Percentiles rank a stretch among this genome's conserved stretches.
Evolutionary conservation across 2,797 vertebrate genomes (phyloP).

Genomic region (Gallinago nigripennis): DNA sequence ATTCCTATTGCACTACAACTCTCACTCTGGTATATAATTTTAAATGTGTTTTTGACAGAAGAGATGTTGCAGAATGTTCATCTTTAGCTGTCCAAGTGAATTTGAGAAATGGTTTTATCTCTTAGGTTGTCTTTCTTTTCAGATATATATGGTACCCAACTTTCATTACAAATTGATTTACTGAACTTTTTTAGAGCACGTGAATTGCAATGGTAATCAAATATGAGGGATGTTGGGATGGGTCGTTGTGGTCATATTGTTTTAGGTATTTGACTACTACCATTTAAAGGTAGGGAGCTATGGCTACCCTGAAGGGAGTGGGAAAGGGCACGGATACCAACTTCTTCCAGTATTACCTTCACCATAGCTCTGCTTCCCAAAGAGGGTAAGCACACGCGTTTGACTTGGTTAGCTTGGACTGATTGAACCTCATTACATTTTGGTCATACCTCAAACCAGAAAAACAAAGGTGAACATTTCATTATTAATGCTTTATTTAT

Average conservation of each 20-base stretch:
- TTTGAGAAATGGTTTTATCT: neutral
- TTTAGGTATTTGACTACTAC: neutral
- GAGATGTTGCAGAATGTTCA: neutral
- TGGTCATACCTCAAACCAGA: neutral
- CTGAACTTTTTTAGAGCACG: neutral
- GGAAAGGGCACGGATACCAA: neutral
- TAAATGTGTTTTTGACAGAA: neutral
- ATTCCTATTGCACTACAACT: neutral
- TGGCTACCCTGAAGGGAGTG: neutral
- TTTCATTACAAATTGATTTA: neutral
- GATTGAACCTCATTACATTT: neutral
- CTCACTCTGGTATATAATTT: neutral
- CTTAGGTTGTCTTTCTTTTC: neutral
- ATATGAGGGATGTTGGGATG: neutral
- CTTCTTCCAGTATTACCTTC: neutral
- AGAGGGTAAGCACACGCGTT: accelerated
- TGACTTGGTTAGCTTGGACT: neutral
- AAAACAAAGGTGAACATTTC: neutral
- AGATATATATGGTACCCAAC: neutral
- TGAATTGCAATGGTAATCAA: neutral
- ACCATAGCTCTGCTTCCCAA: neutral
- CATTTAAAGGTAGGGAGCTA: neutral
- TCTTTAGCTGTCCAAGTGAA: neutral
- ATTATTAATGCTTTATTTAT: neutral
- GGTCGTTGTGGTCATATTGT: neutral